Evolutionary conservation across 2,888 invertebrate species (phyloP), one percentile per base, ranked within the genome.

Genomic region (Ormyrus rosae): DNA sequence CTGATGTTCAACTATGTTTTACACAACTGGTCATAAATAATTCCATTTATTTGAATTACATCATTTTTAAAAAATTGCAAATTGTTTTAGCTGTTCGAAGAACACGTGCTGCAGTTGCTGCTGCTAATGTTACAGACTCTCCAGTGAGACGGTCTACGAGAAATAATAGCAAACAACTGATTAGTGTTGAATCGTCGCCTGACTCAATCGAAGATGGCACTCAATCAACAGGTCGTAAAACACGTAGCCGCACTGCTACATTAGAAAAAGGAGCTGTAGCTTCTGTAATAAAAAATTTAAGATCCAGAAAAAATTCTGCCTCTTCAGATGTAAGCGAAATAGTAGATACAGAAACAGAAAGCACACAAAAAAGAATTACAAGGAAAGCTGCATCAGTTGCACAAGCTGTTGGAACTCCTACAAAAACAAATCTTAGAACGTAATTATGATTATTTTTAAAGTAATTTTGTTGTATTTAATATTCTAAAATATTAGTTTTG

Each of bases 291-390:
- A 81, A 61, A 64, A 81, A 34, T 13, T 77, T 77, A 46, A 81
- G 80, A 45, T 81, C 83, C 9, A 74, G 83, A n/a, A 83, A 79
- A 68, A 80, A 74, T 46, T 83, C 83, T 34, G 83, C 56, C 9
- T 76, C 83, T 11, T 83, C 83, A 1, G 81, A 83, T 58, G 13
- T 46, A 1, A 83, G 83, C 46, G 81, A 81, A 68, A 34, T 70
- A n/a, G n/a, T 73, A 10, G 81, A 81, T 10, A 5, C 64, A 2
- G 83, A 83, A 53, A 10, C n/a, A 8, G 76, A 80, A 2, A 19
- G 46, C 13, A 7, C 60, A 46, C 73, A 79, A 13, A 82, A 69
- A 69, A 78, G 76, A 46, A 45, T 80, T 19, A 79, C 81, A 11
- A 76, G 79, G 46, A 72, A 72, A 70, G 61, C n/a, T 60, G 53